Base-by-base conservation (phyloP, 2,888 invertebrate species). In the Ectobius pallidus region DNA sequence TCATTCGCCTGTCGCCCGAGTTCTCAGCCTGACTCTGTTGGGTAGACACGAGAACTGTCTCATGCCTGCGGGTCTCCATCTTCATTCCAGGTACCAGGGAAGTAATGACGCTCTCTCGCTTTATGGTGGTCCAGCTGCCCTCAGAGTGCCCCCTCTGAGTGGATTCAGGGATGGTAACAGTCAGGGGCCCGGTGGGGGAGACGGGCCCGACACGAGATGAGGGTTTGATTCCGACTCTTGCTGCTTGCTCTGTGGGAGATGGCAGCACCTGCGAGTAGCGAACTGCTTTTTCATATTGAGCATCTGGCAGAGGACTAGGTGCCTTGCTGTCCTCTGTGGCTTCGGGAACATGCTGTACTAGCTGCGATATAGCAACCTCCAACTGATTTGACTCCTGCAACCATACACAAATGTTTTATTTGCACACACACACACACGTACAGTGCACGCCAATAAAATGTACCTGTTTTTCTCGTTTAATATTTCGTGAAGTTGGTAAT, bases 331-430 rank as follows among this genome's bases (percentile, higher is more conserved):
- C 18, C 1, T 20, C 16, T 22, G 20, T 34, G 22, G 39, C 69
- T 34, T 27, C 22, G 84, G 76, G 71, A 82, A 82, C 75, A 88
- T 86, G 71, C 85, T 86, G 39, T 75, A 91, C 86, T 52, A 94
- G 83, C 79, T 91, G 89, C 79, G 90, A 87, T 42, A 94, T 90
- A 69, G 92, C 92, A 69, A 88, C 87, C 79, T 93, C 91, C 69
- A 94, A 80, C 18, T 16, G 18, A 6, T 46, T 30, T 25, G 65
- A 2, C 7, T 65, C 65, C 65, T 65, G 44, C 7, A 44, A 46
- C 9, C 18, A 46, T 9, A 52, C n/a, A n/a, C n/a, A n/a, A n/a
- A n/a, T n/a, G n/a, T n/a, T n/a, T n/a, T n/a, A n/a, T n/a, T n/a
- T n/a, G n/a, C n/a, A n/a, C n/a, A n/a, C n/a, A n/a, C n/a, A 52